phyloP scores from a whole-genome alignment of 2,113 vertebrate genomes.

The Nesogale talazaci region DNA sequence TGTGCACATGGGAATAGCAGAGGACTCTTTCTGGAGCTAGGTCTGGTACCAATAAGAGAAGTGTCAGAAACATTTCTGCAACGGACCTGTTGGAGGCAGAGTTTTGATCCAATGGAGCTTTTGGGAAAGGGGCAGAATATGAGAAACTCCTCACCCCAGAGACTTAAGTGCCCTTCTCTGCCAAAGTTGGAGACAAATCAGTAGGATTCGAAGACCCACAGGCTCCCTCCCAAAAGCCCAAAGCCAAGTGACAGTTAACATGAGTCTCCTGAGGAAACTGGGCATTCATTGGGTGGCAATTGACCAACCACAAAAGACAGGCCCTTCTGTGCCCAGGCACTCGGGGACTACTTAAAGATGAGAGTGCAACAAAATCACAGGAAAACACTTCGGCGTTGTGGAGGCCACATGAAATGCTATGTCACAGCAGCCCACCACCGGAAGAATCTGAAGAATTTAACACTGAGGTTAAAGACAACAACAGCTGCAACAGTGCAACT shows the following conservation, averaged over 20 bases:
- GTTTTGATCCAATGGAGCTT: background rate
- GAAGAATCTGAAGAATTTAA: background rate
- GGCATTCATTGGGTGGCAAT: background rate
- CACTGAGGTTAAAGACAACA: too few relatives aligned
- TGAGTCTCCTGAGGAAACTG: background rate
- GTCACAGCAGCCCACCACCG: background rate
- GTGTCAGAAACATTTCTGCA: background rate
- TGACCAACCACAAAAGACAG: background rate
- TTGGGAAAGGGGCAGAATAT: background rate
- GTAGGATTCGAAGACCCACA: background rate
- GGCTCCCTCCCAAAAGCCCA: background rate
- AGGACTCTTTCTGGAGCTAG: background rate
- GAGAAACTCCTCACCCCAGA: background rate
- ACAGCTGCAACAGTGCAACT: too few relatives aligned
- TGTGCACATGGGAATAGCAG: background rate
- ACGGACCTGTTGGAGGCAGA: conserved; percentile 17
- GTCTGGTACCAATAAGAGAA: background rate
- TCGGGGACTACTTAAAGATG: background rate
- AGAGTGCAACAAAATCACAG: background rate
- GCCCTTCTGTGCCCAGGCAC: background rate
- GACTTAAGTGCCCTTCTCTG: background rate
- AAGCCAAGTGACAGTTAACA: background rate
- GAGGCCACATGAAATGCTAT: background rate
- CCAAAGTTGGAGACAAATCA: background rate
- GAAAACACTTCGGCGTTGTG: background rate